Evolutionary conservation across 2,113 vertebrate species (phyloP).

Genomic region (Petrocephalus zakoni): DNA sequence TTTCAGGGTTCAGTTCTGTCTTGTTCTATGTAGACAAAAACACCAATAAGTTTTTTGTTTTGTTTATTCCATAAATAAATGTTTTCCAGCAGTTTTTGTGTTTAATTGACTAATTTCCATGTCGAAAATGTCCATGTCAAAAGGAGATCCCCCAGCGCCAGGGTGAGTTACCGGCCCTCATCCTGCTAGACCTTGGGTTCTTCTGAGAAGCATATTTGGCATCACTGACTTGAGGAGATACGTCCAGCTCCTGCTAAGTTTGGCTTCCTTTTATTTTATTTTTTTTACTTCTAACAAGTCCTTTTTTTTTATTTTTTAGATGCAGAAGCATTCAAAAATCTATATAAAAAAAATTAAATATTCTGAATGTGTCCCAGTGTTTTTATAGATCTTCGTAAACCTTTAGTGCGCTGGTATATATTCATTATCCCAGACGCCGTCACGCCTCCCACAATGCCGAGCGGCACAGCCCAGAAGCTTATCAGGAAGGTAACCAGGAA

Average conservation of each 20-base stretch:
- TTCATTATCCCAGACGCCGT: slow-evolving; percentile 55
- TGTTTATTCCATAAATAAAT: slow-evolving; percentile 7
- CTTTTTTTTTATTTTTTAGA: neutral
- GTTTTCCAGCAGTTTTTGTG: neutral
- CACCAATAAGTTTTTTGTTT: neutral
- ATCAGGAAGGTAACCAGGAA: slow-evolving; percentile 77
- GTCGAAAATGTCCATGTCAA: neutral
- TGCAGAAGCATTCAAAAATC: neutral
- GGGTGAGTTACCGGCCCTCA: too few relatives aligned
- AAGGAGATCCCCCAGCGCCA: neutral
- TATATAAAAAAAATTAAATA: neutral
- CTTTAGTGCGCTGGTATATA: neutral
- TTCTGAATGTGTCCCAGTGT: neutral
- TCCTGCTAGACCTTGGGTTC: neutral
- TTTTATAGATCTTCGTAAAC: neutral
- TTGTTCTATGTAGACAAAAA: neutral
- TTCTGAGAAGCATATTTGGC: neutral
- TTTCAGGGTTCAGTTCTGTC: neutral
- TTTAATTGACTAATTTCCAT: neutral
- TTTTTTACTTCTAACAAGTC: neutral
- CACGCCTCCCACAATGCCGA: slow-evolving; percentile 78
- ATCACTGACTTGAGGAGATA: neutral
- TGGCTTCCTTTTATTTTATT: neutral
- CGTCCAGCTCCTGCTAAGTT: neutral
- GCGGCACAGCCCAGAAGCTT: slow-evolving; percentile 92